Conservation (phyloP, 2,797 vertebrate species). For the Sparus aurata region DNA sequence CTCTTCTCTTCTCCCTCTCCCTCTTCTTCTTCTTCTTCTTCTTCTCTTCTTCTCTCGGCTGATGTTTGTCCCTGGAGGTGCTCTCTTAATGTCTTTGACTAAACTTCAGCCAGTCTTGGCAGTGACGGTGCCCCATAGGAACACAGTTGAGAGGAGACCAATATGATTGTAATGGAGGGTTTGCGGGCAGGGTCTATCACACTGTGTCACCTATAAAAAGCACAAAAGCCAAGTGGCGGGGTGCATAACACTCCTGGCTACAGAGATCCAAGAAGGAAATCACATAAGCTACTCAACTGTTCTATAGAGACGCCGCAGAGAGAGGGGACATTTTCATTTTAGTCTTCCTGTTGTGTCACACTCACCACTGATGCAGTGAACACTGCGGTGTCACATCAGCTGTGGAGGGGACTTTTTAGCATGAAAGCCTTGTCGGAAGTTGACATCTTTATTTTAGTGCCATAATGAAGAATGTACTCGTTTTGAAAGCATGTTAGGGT, state of each 20-base stretch:
- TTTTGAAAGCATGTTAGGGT: conserved; percentile 18
- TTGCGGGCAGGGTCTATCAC: conserved; percentile 80
- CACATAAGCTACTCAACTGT: conserved; percentile 46
- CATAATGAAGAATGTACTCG: conserved; percentile 10
- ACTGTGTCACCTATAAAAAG: conserved; percentile 78
- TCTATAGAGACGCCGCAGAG: conserved; percentile 39
- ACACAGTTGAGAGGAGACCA: conserved; percentile 75
- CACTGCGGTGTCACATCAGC: conserved; percentile 39
- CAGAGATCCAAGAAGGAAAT: conserved; percentile 32
- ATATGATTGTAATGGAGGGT: conserved; percentile 81
- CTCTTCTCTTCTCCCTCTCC: background rate
- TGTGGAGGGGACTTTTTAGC: conserved; percentile 15
- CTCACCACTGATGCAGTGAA: conserved; percentile 48
- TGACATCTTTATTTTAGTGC: conserved; percentile 47
- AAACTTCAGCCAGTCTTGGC: conserved; percentile 82
- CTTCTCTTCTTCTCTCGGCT: conserved; percentile 21
- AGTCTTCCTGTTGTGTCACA: conserved; percentile 58
- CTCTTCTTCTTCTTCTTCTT: background rate
- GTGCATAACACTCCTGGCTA: conserved; percentile 74
- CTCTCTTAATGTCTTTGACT: conserved; percentile 83
- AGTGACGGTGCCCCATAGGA: conserved; percentile 78
- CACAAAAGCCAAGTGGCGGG: conserved; percentile 73
- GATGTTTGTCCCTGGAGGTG: conserved; percentile 78
- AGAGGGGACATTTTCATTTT: conserved; percentile 59
- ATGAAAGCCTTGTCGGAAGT: conserved; percentile 37